A percentile compares a stretch with the other conserved stretches of the same genome.
These are phyloP conservation scores for Oryctolagus cuniculus DNA, from an alignment of 2,113 vertebrate species.

Conservation along the genomic window mOryCun1.1 NC_091436.1:24150001-24150500, in stretches of 20 bases:
- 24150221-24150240: not conserved
- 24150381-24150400: not conserved
- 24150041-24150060: not conserved
- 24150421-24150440: not conserved
- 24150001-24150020: not conserved
- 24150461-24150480: not conserved
- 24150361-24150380: not conserved
- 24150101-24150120: not conserved
- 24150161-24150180: not conserved
- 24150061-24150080: slow-evolving; percentile 6
- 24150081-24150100: not conserved
- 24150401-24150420: not conserved
- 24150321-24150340: not conserved
- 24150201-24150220: not conserved
- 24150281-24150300: not conserved
- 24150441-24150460: not conserved
- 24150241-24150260: not conserved
- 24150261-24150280: not conserved
- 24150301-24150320: not conserved
- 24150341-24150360: not conserved
- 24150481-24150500: not conserved
- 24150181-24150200: not conserved
- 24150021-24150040: not conserved
- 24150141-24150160: not conserved
- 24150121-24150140: not conserved